Percentiles rank a stretch among this genome's conserved stretches.
phyloP scores from a whole-genome alignment of 2,888 invertebrate species.

The Troglohyphantes excavatus region DNA sequence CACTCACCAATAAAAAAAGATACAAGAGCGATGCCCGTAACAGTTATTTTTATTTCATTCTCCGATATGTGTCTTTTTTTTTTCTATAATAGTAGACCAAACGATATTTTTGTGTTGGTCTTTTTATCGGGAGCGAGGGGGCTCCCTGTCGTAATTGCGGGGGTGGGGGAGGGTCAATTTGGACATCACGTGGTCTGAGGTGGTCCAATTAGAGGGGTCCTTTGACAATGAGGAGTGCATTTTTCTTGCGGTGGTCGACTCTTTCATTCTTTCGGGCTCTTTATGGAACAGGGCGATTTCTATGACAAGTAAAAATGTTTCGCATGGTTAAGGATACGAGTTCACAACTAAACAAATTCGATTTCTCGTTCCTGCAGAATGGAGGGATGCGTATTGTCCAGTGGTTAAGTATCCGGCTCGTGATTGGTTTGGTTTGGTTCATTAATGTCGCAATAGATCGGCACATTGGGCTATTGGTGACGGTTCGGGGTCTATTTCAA shows the following conservation, averaged over 20 bases:
- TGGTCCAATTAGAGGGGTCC: slow-evolving; percentile 62
- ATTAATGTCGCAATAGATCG: too few species aligned
- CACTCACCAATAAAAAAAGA: slow-evolving; percentile 4
- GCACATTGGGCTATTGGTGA: too few species aligned
- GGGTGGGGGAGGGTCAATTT: slow-evolving; percentile 57
- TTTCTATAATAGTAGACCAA: not conserved
- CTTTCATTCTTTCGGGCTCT: slow-evolving; percentile 21
- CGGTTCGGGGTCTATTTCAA: too few species aligned
- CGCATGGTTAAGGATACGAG: too few species aligned
- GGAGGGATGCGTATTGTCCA: too few species aligned
- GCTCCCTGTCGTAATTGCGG: slow-evolving; percentile 50
- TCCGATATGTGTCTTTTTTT: not conserved
- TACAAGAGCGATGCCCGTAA: slow-evolving; percentile 48
- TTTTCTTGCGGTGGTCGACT: not conserved
- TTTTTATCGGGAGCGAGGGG: not conserved
- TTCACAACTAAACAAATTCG: too few species aligned
- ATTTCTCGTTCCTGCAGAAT: too few species aligned
- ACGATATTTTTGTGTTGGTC: slow-evolving; percentile 15
- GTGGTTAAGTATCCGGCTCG: too few species aligned
- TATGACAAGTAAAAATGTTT: not conserved
- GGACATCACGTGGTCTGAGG: slow-evolving; percentile 71
- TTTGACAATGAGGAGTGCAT: slow-evolving; percentile 60
- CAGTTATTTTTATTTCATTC: slow-evolving; percentile 21
- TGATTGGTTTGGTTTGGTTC: too few species aligned
- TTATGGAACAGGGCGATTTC: not conserved